These are phyloP conservation scores for Caenorhabditis parvicauda DNA, from an alignment of 2,888 invertebrate species.

Conservation along the genomic window DNA sequence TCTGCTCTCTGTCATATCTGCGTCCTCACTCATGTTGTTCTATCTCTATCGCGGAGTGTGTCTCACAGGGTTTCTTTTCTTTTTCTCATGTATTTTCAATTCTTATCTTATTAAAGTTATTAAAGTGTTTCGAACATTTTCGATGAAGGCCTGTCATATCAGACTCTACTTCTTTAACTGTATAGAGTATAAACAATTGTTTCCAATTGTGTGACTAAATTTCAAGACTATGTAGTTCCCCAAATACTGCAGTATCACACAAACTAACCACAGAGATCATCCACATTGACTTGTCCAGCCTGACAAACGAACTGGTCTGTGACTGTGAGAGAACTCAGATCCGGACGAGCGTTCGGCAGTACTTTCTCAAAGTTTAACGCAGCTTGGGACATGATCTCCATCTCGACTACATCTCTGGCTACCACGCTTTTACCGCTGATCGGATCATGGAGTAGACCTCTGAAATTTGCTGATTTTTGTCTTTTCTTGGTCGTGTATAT, in stretches of 20 bases:
- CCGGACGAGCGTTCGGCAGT: conserved; percentile 84
- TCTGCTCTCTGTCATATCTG: too few species aligned
- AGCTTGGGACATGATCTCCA: conserved; percentile 82
- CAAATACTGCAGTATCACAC: neutral
- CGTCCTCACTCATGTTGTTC: too few species aligned
- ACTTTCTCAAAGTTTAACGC: conserved; percentile 60
- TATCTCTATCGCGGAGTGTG: too few species aligned
- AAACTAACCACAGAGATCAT: conserved; percentile 81
- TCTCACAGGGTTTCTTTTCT: too few species aligned
- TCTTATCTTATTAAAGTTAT: too few species aligned
- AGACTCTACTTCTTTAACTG: too few species aligned
- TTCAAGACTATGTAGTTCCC: neutral
- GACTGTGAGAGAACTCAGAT: conserved; percentile 82
- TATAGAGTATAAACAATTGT: neutral
- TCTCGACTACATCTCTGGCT: conserved; percentile 77
- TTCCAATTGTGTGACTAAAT: neutral
- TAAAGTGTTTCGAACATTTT: too few species aligned
- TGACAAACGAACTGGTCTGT: conserved; percentile 89
- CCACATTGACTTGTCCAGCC: conserved; percentile 86
- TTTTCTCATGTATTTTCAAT: too few species aligned
- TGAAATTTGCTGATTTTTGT: too few species aligned
- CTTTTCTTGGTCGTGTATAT: too few species aligned
- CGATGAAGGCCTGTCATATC: too few species aligned
- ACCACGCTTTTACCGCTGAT: conserved; percentile 68
- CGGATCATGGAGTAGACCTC: conserved; percentile 64